A percentile compares a stretch with the other conserved stretches of the same genome.
Conservation (phyloP, 2,113 vertebrate genomes). For the Aythya baeri region DNA sequence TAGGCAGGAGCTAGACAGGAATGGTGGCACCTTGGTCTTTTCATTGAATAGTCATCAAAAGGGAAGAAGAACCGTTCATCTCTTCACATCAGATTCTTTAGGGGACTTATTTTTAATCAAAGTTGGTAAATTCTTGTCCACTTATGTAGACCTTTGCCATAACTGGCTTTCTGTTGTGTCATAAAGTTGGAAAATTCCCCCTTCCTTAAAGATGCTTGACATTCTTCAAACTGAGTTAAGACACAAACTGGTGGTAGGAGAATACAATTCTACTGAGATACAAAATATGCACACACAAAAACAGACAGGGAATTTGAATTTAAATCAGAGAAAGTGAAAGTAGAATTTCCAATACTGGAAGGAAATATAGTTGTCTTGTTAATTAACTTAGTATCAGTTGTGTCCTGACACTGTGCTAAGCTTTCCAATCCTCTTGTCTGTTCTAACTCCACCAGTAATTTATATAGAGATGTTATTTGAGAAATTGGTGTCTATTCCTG, state of each 20-base stretch:
- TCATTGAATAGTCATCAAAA: constrained; percentile 42
- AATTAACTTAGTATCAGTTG: background rate
- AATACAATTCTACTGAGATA: background rate
- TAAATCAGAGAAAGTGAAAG: background rate
- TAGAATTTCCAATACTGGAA: background rate
- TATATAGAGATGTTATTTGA: background rate
- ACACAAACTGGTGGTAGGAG: background rate
- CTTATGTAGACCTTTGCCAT: background rate
- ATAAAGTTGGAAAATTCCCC: background rate
- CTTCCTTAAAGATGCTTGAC: background rate
- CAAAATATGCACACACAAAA: background rate
- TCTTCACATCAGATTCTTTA: constrained; percentile 3
- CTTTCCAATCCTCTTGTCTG: background rate
- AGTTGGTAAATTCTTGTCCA: background rate
- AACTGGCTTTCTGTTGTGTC: background rate
- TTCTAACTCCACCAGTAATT: background rate
- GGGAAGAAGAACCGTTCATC: constrained; percentile 12
- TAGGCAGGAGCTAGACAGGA: constrained; percentile 5
- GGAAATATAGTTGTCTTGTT: background rate
- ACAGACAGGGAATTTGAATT: background rate
- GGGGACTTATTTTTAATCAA: background rate
- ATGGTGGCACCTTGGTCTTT: constrained; percentile 50
- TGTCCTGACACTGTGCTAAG: background rate
- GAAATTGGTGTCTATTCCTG: background rate
- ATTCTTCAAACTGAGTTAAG: constrained; percentile 10